A percentile compares a stretch with the other conserved stretches of the same genome.
These are phyloP conservation scores for Busseola fusca DNA, from an alignment of 2,888 invertebrate species.

Conservation along the genomic window DNA sequence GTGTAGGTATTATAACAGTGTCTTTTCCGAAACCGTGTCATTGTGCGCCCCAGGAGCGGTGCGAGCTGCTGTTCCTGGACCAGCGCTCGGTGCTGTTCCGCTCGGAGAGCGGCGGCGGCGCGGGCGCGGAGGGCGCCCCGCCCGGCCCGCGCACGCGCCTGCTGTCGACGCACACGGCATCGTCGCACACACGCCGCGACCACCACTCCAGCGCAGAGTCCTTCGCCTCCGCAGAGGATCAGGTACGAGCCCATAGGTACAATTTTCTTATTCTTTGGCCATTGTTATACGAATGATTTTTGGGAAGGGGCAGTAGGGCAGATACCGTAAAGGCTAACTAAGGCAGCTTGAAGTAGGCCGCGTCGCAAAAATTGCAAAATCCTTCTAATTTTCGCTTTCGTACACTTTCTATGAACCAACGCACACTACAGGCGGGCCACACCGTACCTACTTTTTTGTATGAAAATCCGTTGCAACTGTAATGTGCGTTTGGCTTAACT, in stretches of 20 bases:
- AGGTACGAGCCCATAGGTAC: slow-evolving; percentile 82
- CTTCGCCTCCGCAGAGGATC: slow-evolving; percentile 98
- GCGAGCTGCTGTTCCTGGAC: slow-evolving; percentile 96
- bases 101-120: slow-evolving; percentile 91
- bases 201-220: slow-evolving; percentile 97
- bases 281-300: not conserved
- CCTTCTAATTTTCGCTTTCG: not conserved
- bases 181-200: slow-evolving; percentile 85
- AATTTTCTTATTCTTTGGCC: not conserved
- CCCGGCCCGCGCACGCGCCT: slow-evolving; percentile 78
- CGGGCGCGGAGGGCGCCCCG: slow-evolving; percentile 67
- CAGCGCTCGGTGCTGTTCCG: slow-evolving; percentile 96
- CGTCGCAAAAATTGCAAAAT: not conserved
- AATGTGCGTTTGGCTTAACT: not conserved
- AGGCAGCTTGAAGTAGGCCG: not conserved
- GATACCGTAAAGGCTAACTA: no score
- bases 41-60: slow-evolving; percentile 91
- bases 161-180: slow-evolving; percentile 83
- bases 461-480: not conserved
- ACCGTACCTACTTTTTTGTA: not conserved
- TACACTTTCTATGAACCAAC: not conserved
- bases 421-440: not conserved
- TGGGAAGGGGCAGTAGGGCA: not conserved
- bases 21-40: not conserved
- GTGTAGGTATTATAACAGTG: not conserved